Evolutionary conservation across 2,888 invertebrate species (phyloP).

Genomic region (Spisula solida): DNA sequence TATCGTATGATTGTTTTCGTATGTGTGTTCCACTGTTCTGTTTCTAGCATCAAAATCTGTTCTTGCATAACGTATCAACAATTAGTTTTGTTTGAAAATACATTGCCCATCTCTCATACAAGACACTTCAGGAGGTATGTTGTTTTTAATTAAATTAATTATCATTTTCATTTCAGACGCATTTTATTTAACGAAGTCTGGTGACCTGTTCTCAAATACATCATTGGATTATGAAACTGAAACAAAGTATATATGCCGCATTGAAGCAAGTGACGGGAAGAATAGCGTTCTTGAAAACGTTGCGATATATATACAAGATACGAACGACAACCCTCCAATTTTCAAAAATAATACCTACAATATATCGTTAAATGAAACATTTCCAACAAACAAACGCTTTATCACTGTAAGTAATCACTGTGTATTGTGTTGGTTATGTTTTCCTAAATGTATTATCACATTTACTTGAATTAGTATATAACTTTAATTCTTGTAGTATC

Average conservation of each 20-base stretch:
- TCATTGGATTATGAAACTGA: slow-evolving; percentile 21
- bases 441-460: too few species aligned
- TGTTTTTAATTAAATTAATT: too few species aligned
- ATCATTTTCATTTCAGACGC: background rate
- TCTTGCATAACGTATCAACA: too few species aligned
- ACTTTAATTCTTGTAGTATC: too few species aligned
- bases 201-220: background rate
- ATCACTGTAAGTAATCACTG: background rate
- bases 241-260: background rate
- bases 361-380: slow-evolving; percentile 1
- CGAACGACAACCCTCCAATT: background rate
- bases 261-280: background rate
- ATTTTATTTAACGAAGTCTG: background rate
- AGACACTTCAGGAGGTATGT: too few species aligned
- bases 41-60: too few species aligned
- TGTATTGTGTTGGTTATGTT: too few species aligned
- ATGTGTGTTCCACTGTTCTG: too few species aligned
- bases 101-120: too few species aligned
- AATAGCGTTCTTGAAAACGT: background rate
- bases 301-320: background rate
- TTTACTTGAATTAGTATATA: too few species aligned
- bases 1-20: too few species aligned
- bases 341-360: background rate
- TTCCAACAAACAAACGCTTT: background rate
- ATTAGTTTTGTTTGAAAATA: too few species aligned